Evolutionary conservation across 2,113 vertebrate species (phyloP).

Genomic region (Lichenostomus cassidix): DNA sequence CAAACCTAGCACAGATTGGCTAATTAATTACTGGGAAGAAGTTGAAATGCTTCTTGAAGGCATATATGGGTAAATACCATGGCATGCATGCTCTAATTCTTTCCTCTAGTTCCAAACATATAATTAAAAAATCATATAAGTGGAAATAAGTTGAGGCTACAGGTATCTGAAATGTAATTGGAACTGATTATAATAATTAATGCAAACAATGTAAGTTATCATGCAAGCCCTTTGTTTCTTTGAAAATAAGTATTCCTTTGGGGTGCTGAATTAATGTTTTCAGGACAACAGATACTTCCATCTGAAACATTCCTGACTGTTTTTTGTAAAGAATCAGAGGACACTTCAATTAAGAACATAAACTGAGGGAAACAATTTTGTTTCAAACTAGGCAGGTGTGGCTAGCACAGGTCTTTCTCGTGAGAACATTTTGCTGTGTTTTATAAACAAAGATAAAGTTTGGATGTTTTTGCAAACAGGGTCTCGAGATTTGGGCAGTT

Average conservation of each 20-base stretch:
- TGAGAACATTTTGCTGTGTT: too few relatives aligned
- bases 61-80: background rate
- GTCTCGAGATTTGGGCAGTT: too few relatives aligned
- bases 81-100: background rate
- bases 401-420: too few relatives aligned
- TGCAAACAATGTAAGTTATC: background rate
- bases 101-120: background rate
- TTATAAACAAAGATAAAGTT: too few relatives aligned
- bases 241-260: background rate
- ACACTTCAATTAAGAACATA: background rate
- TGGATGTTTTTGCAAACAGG: too few relatives aligned
- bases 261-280: background rate
- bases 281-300: background rate
- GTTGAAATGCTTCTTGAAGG: background rate
- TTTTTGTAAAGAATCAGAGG: background rate
- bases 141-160: background rate
- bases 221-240: background rate
- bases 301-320: background rate
- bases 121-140: background rate
- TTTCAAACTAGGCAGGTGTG: background rate
- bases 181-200: background rate
- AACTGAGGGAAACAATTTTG: background rate
- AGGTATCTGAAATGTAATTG: background rate
- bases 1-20: background rate
- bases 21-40: background rate